Conservation (phyloP, 2,797 vertebrate species). For the Gallinago nigripennis region DNA sequence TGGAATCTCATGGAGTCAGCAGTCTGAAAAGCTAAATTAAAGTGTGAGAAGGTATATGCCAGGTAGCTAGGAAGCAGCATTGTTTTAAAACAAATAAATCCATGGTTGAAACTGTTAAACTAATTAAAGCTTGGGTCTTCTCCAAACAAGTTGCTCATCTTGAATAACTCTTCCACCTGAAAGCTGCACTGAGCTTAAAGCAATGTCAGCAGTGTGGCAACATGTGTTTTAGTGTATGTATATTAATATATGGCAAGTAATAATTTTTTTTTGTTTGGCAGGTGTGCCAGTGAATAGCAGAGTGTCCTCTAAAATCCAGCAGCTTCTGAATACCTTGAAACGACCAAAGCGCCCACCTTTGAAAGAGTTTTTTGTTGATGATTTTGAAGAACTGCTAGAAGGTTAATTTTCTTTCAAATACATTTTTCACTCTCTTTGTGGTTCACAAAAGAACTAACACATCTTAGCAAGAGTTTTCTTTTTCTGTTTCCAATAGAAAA, state of each 20-base stretch:
- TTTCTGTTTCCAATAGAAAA: not conserved
- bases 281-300: constrained; percentile 95
- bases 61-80: not conserved
- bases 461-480: not conserved
- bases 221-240: not conserved
- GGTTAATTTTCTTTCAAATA: constrained; percentile 77
- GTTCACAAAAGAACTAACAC: not conserved
- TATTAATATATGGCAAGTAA: not conserved
- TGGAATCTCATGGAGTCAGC: not conserved
- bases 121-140: not conserved
- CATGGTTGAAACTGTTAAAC: not conserved
- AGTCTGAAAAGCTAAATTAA: not conserved
- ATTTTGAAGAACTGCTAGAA: constrained; percentile 94
- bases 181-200: not conserved
- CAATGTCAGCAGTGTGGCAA: not conserved
- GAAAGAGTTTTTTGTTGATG: constrained; percentile 95
- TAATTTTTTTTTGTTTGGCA: constrained; percentile 49
- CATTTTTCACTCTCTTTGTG: not conserved
- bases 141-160: not conserved
- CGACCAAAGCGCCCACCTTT: constrained; percentile 93
- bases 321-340: constrained; percentile 95
- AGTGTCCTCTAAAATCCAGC: constrained; percentile 97
- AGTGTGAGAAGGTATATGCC: not conserved
- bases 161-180: not conserved
- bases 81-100: not conserved